phyloP scores from a whole-genome alignment of 2,797 vertebrate genomes.

The Brachyrhaphis roseni region DNA sequence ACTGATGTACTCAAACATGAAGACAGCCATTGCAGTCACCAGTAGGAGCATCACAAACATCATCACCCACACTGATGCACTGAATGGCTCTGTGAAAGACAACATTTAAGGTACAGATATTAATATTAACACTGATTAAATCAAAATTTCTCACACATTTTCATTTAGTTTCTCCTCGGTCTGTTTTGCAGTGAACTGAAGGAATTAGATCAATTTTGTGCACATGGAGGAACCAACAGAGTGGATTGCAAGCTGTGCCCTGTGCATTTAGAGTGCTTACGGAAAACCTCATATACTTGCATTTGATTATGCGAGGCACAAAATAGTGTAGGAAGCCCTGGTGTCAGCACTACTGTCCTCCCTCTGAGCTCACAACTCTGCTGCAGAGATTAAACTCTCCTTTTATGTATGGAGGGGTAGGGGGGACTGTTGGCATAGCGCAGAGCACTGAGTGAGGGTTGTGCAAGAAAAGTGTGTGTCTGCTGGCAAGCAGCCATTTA shows the following conservation, averaged over 20 bases:
- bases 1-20: constrained; percentile 98
- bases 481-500: constrained; percentile 62
- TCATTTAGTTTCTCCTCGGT: constrained; percentile 5
- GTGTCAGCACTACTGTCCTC: constrained; percentile 78
- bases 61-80: constrained; percentile 99
- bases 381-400: constrained; percentile 77
- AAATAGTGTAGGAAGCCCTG: constrained; percentile 58
- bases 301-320: constrained; percentile 56
- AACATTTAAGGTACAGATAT: constrained; percentile 23
- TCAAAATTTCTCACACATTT: neutral
- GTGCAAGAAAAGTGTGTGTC: constrained; percentile 11
- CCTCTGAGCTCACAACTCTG: constrained; percentile 70
- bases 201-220: constrained; percentile 33
- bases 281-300: constrained; percentile 27
- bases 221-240: constrained; percentile 4
- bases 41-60: constrained; percentile 99
- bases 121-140: constrained; percentile 6
- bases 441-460: constrained; percentile 13
- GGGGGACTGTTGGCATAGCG: constrained; percentile 58
- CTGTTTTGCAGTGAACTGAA: constrained; percentile 15
- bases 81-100: constrained; percentile 90
- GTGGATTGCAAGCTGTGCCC: constrained; percentile 28
- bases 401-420: constrained; percentile 66
- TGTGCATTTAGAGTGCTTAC: constrained; percentile 36
- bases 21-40: constrained; percentile 97